Percentiles rank a stretch among this genome's conserved stretches.
Conservation (phyloP, 2,888 invertebrate genomes). For the Agrochola macilenta region DNA sequence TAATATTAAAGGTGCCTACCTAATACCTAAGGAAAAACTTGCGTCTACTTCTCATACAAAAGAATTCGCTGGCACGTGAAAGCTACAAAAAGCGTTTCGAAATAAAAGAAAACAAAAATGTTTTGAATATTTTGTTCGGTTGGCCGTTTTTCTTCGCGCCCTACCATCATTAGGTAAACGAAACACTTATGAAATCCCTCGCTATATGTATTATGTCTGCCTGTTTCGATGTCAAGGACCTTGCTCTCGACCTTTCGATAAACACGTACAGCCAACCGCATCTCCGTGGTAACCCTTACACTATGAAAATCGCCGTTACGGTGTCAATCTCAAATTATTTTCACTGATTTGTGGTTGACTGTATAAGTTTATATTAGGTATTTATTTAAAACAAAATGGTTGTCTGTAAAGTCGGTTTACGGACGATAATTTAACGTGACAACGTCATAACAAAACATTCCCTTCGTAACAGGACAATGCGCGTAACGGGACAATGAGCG, state of each 20-base stretch:
- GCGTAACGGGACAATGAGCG: too few relatives aligned
- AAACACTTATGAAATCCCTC: constrained; percentile 37
- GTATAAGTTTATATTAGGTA: background rate
- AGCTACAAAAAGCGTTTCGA: constrained; percentile 26
- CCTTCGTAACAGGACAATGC: too few relatives aligned
- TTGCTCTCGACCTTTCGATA: constrained; percentile 19
- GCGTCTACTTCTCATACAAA: constrained; percentile 21
- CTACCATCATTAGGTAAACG: constrained; percentile 45
- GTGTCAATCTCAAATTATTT: background rate
- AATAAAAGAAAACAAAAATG: constrained; percentile 43
- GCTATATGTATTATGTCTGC: constrained; percentile 29
- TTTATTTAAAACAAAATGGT: too few relatives aligned
- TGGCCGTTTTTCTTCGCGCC: constrained; percentile 39
- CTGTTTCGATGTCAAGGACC: constrained; percentile 21
- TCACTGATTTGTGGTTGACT: background rate
- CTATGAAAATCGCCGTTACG: background rate
- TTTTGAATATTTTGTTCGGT: constrained; percentile 45
- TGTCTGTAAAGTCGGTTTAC: too few relatives aligned
- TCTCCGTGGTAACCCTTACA: background rate
- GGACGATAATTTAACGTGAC: too few relatives aligned
- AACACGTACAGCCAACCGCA: background rate
- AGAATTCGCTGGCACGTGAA: constrained; percentile 30
- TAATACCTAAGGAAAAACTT: constrained; percentile 5
- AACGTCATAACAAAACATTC: too few relatives aligned
- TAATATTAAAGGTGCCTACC: background rate